Evolutionary conservation across 2,797 vertebrate genomes (phyloP), one percentile per base, ranked within the genome.

Genomic region (Streptopelia turtur): DNA sequence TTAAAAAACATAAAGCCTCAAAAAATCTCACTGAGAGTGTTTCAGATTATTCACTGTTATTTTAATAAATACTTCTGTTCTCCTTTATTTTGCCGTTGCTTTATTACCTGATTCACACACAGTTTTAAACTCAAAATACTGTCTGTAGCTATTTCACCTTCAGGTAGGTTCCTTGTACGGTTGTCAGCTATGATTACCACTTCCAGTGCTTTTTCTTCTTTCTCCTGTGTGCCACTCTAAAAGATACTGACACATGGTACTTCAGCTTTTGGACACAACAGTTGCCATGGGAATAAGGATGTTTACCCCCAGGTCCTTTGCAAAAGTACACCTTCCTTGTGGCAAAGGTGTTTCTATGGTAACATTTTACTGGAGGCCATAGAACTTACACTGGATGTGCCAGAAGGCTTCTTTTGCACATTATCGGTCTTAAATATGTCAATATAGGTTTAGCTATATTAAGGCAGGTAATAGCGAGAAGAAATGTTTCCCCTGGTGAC

Each of bases 231-330:
- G 53, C 83, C 49, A 16, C 55, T 94, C 95, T 92, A 95, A 82
- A 96, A 95, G 92, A 89, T 88, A 92, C 64, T 90, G 89, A 89
- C 77, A 94, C 90, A 52, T 94, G 77, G 72, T 93, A 85, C 88
- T 94, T 91, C 63, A 93, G 87, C 72, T 96, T 97, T 96, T 94
- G 96, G 95, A 96, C 87, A 90, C 86, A 95, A 91, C 93, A 97
- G 97, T 97, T 98, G 87, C 95, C 93, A 97, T 96, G 95, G 97
- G 95, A 97, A 98, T 97, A 84, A 87, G 93, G 95, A 96, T 96
- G 95, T 94, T 84, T 89, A 95, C 93, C 66, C 95, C 94, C 84
- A 82, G 75, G 87, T 96, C 91, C 93, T 96, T 95, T 96, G 93
- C 83, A 90, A 65, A 94, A 95, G 84, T 95, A 95, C 84, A 89